phyloP scores from a whole-genome alignment of 1,140 invertebrate species.

The Choristoneura fumiferana region DNA sequence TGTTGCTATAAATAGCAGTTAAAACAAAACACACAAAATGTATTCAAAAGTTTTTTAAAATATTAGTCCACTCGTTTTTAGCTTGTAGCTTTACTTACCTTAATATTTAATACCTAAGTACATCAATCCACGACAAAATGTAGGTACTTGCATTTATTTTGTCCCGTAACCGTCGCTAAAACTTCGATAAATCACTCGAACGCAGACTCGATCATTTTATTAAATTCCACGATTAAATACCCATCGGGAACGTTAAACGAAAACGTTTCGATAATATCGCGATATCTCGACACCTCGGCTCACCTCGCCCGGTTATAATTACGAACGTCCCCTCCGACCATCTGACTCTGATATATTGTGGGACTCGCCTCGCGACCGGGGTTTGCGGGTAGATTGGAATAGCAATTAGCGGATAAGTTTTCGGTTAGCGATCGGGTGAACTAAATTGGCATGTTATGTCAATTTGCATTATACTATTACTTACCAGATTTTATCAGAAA shows the following conservation, averaged over 20 bases:
- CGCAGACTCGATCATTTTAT: conserved; percentile 51
- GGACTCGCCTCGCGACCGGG: neutral
- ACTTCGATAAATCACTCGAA: conserved; percentile 47
- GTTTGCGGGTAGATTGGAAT: conserved; percentile 6
- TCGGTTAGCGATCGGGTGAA: conserved; percentile 9
- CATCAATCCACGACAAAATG: too few species aligned
- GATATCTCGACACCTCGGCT: conserved; percentile 52
- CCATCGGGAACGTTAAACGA: conserved; percentile 40
- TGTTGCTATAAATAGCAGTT: too few species aligned
- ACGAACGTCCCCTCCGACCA: conserved; percentile 29
- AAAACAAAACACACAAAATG: too few species aligned
- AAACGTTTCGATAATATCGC: conserved; percentile 57
- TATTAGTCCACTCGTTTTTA: too few species aligned
- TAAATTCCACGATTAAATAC: conserved; percentile 61
- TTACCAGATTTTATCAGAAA: neutral
- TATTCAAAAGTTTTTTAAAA: too few species aligned
- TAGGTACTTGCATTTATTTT: too few species aligned
- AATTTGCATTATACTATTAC: neutral
- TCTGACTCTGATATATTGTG: conserved; percentile 9
- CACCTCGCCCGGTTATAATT: conserved; percentile 42
- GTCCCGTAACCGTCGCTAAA: conserved; percentile 2
- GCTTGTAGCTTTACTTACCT: too few species aligned
- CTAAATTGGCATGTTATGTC: neutral
- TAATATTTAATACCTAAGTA: too few species aligned
- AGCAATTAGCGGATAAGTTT: conserved; percentile 17